Conservation (phyloP, 2,113 vertebrate genomes). For the Jacana jacana region DNA sequence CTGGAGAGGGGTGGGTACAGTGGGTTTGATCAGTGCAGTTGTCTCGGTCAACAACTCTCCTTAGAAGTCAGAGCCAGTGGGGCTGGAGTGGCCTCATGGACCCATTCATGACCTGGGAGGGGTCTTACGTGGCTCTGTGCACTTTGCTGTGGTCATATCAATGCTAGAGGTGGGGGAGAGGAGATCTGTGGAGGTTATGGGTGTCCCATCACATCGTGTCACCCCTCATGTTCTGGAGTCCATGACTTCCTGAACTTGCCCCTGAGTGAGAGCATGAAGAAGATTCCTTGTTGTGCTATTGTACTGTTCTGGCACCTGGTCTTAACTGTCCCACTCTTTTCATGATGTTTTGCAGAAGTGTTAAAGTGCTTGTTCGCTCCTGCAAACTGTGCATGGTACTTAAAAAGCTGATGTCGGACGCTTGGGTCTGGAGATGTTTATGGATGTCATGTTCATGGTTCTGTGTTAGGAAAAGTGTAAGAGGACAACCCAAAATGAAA, state of each 20-base stretch:
- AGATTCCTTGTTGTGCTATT: not conserved
- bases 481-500: no score
- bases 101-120: not conserved
- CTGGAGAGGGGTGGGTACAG: not conserved
- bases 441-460: accelerated
- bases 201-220: not conserved
- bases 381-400: not conserved
- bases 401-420: not conserved
- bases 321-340: accelerated
- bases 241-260: not conserved
- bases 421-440: not conserved
- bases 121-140: accelerated
- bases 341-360: not conserved
- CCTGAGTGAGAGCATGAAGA: accelerated
- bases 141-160: accelerated
- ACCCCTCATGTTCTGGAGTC: accelerated
- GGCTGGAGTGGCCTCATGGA: not conserved
- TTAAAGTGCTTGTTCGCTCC: not conserved
- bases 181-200: accelerated
- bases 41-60: not conserved
- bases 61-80: no score
- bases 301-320: not conserved
- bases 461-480: not conserved
- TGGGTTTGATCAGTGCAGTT: not conserved
- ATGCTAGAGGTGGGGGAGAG: accelerated